These are phyloP conservation scores for Semnornis frantzii DNA, from an alignment of 2,113 vertebrate species.

Conservation along the genomic window DNA sequence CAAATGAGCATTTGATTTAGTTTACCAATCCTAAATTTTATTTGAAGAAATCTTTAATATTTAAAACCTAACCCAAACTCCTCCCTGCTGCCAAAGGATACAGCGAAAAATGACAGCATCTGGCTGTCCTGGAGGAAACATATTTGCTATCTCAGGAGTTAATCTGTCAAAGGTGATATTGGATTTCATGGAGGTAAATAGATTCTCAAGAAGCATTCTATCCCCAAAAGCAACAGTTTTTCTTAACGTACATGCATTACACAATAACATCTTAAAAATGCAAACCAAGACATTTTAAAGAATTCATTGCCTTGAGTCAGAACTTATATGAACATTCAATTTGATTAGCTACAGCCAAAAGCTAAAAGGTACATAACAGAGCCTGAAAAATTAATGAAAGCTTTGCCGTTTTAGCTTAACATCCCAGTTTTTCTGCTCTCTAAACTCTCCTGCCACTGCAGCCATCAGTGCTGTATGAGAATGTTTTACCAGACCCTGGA, in stretches of 20 bases:
- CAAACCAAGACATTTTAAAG: slow-evolving; percentile 28
- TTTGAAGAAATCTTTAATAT: background rate
- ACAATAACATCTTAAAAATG: slow-evolving; percentile 14
- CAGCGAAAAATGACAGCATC: background rate
- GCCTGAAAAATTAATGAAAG: slow-evolving; percentile 16
- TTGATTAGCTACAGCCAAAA: slow-evolving; percentile 22
- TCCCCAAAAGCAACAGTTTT: background rate
- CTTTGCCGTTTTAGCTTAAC: background rate
- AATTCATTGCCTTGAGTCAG: background rate
- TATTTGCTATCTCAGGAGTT: background rate
- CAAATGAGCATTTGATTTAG: background rate
- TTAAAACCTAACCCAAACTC: background rate
- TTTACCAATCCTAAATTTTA: background rate
- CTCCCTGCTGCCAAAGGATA: background rate
- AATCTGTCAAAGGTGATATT: background rate
- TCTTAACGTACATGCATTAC: background rate
- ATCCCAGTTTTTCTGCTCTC: background rate
- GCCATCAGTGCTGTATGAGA: background rate
- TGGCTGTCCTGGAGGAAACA: background rate
- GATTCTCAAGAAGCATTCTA: background rate
- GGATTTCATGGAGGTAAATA: background rate
- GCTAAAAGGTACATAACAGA: background rate
- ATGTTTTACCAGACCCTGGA: slow-evolving; percentile 12
- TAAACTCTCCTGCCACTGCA: background rate
- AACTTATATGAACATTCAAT: background rate